Base-by-base conservation (phyloP, 2,113 vertebrate species). In the Hirundichthys speculiger region DNA sequence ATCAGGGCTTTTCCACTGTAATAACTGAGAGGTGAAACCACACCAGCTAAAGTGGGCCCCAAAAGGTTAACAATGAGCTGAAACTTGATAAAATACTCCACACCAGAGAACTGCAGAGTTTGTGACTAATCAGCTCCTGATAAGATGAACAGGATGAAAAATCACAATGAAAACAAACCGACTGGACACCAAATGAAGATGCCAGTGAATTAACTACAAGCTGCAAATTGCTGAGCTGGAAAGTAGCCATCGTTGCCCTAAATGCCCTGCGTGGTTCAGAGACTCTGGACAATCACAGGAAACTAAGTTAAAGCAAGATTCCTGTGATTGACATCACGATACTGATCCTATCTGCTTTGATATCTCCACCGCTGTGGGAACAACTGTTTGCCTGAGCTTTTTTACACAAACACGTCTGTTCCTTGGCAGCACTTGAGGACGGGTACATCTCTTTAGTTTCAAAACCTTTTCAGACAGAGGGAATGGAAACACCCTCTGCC, bases 221-320 rank as follows among this genome's bases (percentile, higher is more conserved):
- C 42, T 34, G 25, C 48, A 25, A 45, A 40, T 14, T 5, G 4
- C 18, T 3, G 46, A 12, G 11, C 11, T 12, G 49, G 40, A 52
- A 51, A 16, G 9, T 21, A 3, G 10, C 52, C 38, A 16, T 49
- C 45, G 9, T 42, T 1, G 0, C 19, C 16, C 30, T 40, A 55
- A 27, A 0, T 45, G 22, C 53, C 13, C 39, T 40, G 20, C 41
- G 50, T 13, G 30, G 30, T 2, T 47, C 65, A 57, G 43, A 21
- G 16, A 4, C 21, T 55, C 34, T 19, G 14, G 64, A 87, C 80
- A 87, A 86, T 83, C 21, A 50, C 80, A 79, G 83, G 80, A 89
- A 84, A 40, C 55, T 20, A 22, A 2, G 18, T 30, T 49, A 10
- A 47, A 25, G 16, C 56, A 38, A 24, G 30, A 72, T 52, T 59